phyloP scores from a whole-genome alignment of 2,113 vertebrate species.

The Riparia riparia region DNA sequence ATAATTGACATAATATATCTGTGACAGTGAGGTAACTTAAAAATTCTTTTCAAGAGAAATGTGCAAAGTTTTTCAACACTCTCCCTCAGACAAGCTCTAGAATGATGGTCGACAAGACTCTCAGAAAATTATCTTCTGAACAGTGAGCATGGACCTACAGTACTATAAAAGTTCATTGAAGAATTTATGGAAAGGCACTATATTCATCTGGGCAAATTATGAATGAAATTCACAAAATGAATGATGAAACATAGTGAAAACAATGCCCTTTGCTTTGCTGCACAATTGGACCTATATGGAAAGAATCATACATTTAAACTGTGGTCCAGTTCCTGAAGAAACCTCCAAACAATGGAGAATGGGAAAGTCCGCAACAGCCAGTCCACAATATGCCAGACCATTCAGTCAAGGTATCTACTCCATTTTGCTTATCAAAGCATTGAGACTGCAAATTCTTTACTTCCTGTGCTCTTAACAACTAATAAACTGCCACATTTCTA shows the following conservation, averaged over 20 bases:
- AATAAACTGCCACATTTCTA: background rate
- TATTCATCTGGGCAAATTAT: background rate
- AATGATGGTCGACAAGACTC: background rate
- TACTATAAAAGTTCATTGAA: background rate
- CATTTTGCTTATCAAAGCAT: background rate
- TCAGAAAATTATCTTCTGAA: background rate
- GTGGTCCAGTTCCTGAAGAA: background rate
- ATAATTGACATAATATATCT: background rate
- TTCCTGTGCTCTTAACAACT: background rate
- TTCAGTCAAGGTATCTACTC: background rate
- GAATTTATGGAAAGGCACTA: background rate
- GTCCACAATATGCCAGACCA: background rate
- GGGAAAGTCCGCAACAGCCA: background rate
- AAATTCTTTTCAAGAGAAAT: background rate
- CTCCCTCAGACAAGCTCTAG: background rate
- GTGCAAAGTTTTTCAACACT: background rate
- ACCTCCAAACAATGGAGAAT: background rate
- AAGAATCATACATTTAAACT: background rate
- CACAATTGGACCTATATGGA: background rate
- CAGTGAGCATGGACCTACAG: background rate
- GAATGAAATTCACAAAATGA: background rate
- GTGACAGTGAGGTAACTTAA: background rate
- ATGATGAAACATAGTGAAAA: background rate
- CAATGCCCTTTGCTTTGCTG: background rate
- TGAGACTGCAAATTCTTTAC: background rate